phyloP scores from a whole-genome alignment of 2,797 vertebrate genomes.

The Chaenodraco wilsoni region DNA sequence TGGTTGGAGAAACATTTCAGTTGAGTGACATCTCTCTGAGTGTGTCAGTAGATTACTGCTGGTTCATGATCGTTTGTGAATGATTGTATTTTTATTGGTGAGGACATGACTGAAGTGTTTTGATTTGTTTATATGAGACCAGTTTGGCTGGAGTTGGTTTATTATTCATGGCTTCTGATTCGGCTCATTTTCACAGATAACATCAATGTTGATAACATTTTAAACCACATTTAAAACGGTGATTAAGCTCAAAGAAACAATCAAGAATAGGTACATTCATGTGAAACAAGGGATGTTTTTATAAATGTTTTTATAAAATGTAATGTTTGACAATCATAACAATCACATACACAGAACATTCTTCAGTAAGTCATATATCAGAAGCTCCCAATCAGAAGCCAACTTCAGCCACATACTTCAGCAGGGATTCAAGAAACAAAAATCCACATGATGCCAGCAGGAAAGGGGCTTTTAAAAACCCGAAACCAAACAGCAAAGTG shows the following conservation, averaged over 20 bases:
- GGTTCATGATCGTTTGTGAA: slow-evolving; percentile 18
- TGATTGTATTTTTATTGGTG: background rate
- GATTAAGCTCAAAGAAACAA: background rate
- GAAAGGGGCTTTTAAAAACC: slow-evolving; percentile 27
- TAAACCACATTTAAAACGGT: background rate
- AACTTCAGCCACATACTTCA: slow-evolving; percentile 28
- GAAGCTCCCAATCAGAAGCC: slow-evolving; percentile 11
- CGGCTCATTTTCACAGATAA: background rate
- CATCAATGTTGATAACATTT: background rate
- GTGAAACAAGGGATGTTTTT: too few relatives aligned
- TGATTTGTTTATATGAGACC: slow-evolving; percentile 12
- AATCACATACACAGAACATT: background rate
- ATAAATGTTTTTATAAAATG: too few relatives aligned
- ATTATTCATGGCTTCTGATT: slow-evolving; percentile 5
- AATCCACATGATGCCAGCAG: slow-evolving; percentile 36
- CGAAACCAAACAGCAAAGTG: slow-evolving; percentile 45
- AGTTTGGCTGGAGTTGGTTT: slow-evolving; percentile 22
- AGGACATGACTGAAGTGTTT: slow-evolving; percentile 30
- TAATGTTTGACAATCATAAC: background rate
- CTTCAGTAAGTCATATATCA: background rate
- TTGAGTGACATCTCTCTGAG: slow-evolving; percentile 8
- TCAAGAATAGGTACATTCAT: background rate
- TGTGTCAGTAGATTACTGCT: background rate
- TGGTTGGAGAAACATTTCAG: slow-evolving; percentile 18
- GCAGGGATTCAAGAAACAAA: slow-evolving; percentile 34